Conservation (phyloP, 23 tunicate genomes). For the Trididemnum nubilum region DNA sequence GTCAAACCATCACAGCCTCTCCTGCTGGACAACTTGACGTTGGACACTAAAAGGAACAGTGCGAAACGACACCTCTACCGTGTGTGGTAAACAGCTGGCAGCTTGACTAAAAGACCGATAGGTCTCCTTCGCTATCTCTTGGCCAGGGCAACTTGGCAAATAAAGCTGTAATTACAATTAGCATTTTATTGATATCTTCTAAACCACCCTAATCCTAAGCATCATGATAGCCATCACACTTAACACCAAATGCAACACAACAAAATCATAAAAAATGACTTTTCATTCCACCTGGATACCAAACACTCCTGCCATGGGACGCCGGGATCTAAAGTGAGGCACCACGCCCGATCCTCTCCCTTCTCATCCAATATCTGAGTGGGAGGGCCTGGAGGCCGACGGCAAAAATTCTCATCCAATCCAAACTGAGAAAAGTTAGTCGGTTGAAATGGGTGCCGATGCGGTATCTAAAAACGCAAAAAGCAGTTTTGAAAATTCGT, state of each 20-base stretch:
- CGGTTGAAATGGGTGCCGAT: constrained; percentile 72
- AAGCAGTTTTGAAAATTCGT: neutral
- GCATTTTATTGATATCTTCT: too few relatives aligned
- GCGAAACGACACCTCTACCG: neutral
- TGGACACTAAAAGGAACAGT: neutral
- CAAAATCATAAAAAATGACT: too few relatives aligned
- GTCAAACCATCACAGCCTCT: neutral
- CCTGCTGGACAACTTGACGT: too few relatives aligned
- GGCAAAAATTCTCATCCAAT: constrained; percentile 49
- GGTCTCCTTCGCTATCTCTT: too few relatives aligned
- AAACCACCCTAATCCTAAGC: too few relatives aligned
- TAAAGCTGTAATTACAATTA: too few relatives aligned
- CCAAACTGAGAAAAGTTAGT: constrained; percentile 12
- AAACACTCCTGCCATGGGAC: constrained; percentile 76
- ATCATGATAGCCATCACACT: too few relatives aligned
- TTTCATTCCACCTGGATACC: constrained; percentile 88
- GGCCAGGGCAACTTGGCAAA: too few relatives aligned
- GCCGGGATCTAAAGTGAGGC: constrained; percentile 65
- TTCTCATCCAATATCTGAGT: constrained; percentile 44
- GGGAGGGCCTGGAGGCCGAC: constrained; percentile 76
- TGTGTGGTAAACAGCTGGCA: too few relatives aligned
- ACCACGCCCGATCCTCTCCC: constrained; percentile 59
- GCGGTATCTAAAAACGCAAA: constrained; percentile 50
- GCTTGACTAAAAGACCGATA: too few relatives aligned
- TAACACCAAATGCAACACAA: too few relatives aligned